Evolutionary conservation across 2,797 vertebrate species (phyloP), one percentile per base, ranked within the genome.

Genomic region (Gymnoscopelus microlampas): DNA sequence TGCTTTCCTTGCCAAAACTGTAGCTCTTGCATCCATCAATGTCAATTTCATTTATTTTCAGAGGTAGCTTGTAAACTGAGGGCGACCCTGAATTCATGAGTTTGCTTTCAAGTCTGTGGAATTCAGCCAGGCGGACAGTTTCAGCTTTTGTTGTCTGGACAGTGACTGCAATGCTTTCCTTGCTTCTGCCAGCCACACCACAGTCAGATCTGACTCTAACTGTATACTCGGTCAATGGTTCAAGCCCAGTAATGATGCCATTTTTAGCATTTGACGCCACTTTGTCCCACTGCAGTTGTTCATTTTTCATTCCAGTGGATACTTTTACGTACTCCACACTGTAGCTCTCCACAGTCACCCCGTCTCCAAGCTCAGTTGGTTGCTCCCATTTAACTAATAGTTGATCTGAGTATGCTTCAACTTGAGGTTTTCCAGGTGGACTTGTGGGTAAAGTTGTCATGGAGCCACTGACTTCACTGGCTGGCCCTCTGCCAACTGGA

Each of bases 201-300:
- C 82, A 88, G 13, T 85, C 82, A 80, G 80, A 79, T n/a, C 1
- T 49, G 75, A 88, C 44, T 51, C 73, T 82, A 48, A 86, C 61
- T 1, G 47, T 32, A 63, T 83, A 86, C 61, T 64, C 9, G 9
- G 78, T 77, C 57, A 48, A 65, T 12, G 50, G 4, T 32, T 66
- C 66, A 66, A 88, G 79, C 3, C 15, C 79, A 66, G 80, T 69
- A 49, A 86, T 67, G 0, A 72, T 29, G 0, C 0, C 7, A 12
- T 64, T 51, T 0, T 85, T 65, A 35, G 15, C 14, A 14, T 0
- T 8, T 7, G 70, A 44, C 10, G 10, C 44, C 0, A 0, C 56
- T 50, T 75, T 49, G 1, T 48, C 78, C 86, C 82, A 88, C 0
- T 50, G 8, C 3, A 69, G 73, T 15, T 77, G 63, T 66, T 71